A percentile compares a stretch with the other conserved stretches of the same genome.
phyloP scores from a whole-genome alignment of 2,797 vertebrate genomes.

The Gymnothorax javanicus region DNA sequence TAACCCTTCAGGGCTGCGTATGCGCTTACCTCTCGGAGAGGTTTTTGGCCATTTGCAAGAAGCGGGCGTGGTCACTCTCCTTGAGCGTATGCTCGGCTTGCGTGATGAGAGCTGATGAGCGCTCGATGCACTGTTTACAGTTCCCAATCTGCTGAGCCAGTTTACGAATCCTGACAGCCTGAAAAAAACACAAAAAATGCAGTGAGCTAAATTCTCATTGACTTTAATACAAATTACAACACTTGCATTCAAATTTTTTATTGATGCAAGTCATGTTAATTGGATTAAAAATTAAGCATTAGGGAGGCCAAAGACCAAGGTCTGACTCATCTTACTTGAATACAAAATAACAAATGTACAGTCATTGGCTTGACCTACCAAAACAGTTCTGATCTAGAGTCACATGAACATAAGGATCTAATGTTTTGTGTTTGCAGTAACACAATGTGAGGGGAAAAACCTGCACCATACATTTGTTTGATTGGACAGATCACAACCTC shows the following conservation, averaged over 20 bases:
- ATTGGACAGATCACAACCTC: too few relatives aligned
- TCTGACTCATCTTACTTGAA: not conserved
- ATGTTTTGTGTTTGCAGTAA: not conserved
- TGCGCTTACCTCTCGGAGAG: slow-evolving; percentile 89
- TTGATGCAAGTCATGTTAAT: not conserved
- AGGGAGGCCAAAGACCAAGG: not conserved
- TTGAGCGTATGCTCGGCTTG: slow-evolving; percentile 94
- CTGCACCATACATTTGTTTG: too few relatives aligned
- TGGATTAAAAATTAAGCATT: not conserved
- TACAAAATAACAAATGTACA: not conserved
- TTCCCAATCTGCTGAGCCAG: slow-evolving; percentile 94
- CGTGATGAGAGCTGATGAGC: slow-evolving; percentile 91
- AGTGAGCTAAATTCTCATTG: slow-evolving; percentile 12
- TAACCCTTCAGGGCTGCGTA: not conserved
- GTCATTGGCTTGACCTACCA: too few relatives aligned
- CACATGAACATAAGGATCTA: not conserved
- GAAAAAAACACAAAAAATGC: not conserved
- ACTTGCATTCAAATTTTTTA: not conserved
- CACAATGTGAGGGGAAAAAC: too few relatives aligned
- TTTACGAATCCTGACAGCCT: slow-evolving; percentile 91
- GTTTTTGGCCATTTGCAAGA: slow-evolving; percentile 96
- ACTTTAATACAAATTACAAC: not conserved
- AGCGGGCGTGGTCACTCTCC: slow-evolving; percentile 90
- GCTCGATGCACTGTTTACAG: slow-evolving; percentile 97
- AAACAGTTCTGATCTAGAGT: not conserved